phyloP scores from a whole-genome alignment of 2,113 vertebrate species.

The Grus americana region DNA sequence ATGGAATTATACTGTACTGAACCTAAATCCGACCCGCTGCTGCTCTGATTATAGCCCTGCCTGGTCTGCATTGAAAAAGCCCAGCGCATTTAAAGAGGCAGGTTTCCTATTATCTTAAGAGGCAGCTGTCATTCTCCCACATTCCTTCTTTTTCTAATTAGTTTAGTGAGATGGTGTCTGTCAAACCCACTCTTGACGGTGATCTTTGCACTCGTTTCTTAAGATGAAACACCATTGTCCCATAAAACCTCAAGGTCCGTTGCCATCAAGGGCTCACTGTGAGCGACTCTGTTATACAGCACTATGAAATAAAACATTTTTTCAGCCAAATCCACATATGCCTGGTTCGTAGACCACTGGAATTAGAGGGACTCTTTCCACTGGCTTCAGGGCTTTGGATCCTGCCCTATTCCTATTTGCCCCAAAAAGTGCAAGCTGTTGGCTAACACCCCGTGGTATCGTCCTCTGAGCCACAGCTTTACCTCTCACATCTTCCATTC shows the following conservation, averaged over 20 bases:
- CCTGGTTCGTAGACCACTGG: conserved; percentile 9
- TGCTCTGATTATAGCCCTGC: conserved; percentile 68
- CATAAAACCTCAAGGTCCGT: conserved; percentile 10
- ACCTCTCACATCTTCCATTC: neutral
- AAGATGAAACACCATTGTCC: conserved; percentile 28
- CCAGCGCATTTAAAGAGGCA: conserved; percentile 57
- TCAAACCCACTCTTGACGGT: conserved; percentile 1
- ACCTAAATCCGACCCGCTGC: conserved; percentile 37
- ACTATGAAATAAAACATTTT: conserved; percentile 6
- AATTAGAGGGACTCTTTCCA: conserved; percentile 42
- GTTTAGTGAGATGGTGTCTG: conserved; percentile 23
- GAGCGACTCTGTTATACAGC: neutral
- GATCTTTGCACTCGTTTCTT: conserved; percentile 15
- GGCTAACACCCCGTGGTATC: neutral
- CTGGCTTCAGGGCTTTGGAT: conserved; percentile 17
- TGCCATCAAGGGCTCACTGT: neutral
- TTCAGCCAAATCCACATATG: conserved; percentile 36
- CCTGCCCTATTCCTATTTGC: neutral
- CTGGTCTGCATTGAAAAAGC: conserved; percentile 22
- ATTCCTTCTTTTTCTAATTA: conserved; percentile 49
- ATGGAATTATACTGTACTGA: conserved; percentile 58
- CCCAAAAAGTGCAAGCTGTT: neutral
- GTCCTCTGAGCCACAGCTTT: neutral
- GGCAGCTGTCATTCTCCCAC: conserved; percentile 27
- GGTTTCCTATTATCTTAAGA: conserved; percentile 51